These are phyloP conservation scores for Phalacrocorax aristotelis DNA, from an alignment of 2,113 vertebrate genomes.

Conservation along the genomic window DNA sequence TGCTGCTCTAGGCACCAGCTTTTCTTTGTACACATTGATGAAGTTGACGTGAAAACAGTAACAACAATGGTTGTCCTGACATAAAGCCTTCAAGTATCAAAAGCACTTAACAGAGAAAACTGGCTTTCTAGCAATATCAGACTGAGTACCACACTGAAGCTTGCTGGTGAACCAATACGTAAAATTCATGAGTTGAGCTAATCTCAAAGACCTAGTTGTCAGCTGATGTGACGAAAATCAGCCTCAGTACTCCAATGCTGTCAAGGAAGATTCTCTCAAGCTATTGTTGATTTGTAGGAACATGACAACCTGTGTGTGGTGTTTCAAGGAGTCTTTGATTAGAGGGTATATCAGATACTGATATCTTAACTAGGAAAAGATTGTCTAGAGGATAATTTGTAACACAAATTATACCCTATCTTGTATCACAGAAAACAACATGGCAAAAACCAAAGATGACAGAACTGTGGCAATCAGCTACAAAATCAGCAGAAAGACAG, in stretches of 20 bases:
- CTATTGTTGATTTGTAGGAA: not conserved
- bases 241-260: not conserved
- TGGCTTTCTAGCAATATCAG: not conserved
- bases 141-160: not conserved
- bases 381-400: not conserved
- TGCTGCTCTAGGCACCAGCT: not conserved
- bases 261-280: not conserved
- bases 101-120: not conserved
- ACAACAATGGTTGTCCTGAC: not conserved
- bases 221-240: not conserved
- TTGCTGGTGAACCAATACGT: not conserved
- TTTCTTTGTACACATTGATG: not conserved
- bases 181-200: not conserved
- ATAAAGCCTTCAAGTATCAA: not conserved
- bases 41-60: not conserved
- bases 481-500: not conserved
- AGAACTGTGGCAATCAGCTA: not conserved
- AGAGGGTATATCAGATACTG: not conserved
- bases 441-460: not conserved
- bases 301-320: fast-evolving
- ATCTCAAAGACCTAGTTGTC: not conserved
- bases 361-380: not conserved
- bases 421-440: not conserved
- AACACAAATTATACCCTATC: not conserved
- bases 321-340: not conserved